Evolutionary conservation across 2,888 invertebrate genomes (phyloP), one percentile per base, ranked within the genome.

Genomic region (Caenorhabditis becei): DNA sequence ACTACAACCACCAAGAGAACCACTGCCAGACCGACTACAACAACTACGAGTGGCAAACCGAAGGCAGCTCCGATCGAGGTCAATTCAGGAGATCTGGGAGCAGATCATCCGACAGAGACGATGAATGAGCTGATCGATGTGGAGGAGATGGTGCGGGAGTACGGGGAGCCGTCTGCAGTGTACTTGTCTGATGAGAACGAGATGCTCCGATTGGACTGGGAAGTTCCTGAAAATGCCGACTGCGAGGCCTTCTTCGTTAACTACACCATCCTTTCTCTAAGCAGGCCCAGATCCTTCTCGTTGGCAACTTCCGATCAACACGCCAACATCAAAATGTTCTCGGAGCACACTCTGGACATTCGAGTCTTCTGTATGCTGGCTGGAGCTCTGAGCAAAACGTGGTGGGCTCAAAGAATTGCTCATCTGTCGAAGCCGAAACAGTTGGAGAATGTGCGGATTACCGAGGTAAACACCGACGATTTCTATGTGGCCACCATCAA

Each of bases 241-340:
- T 90, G 90, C 58, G 90, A 90, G 66, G 87, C 86, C 5, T 90
- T 86, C 79, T 80, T 87, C 47, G 80, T 90, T 61, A 90, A 90
- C 69, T 88, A 88, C 67, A 90, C 90, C 10, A 84, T 90, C 44
- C 61, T 87, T 4, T 84, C 87, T 7, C 77, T 86, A 11, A 74
- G 65, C 47, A 51, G 74, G 7, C 86, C 86, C 7, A 81, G 82
- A 35, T 84, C 87, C 8, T 87, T 88, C 54, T 83, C 86, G 2
- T 35, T 85, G 23, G 85, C 85, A 14, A 81, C 84, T 4, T 79
- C 83, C 4, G 85, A 85, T 37, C 69, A 80, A 16, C 74, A 83
- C 32, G 80, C 84, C 3, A 71, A 79, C 32, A 77, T 87, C 58
- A 84, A 87, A 77, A 83, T 89, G 82, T 86, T 87, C 62, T 69